These are phyloP conservation scores for Argentina silus DNA, from an alignment of 2,797 vertebrate genomes.

Conservation along the genomic window DNA sequence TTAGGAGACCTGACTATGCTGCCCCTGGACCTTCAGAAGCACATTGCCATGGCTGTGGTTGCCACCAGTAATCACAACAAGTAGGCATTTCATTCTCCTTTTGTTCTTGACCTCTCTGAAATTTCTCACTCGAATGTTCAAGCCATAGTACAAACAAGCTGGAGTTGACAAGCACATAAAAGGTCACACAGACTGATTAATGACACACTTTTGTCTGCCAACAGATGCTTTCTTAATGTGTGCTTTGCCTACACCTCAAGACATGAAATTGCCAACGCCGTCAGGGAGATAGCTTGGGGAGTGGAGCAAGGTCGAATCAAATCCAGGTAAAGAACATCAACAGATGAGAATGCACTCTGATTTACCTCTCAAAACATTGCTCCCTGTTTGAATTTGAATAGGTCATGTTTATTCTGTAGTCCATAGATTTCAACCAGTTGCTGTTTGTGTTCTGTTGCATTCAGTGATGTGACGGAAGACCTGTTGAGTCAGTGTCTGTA, in stretches of 20 bases:
- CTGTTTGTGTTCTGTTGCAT: conserved; percentile 28
- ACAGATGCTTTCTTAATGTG: conserved; percentile 95
- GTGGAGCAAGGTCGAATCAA: conserved; percentile 92
- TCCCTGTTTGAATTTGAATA: neutral
- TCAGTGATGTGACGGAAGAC: conserved; percentile 91
- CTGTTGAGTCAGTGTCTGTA: conserved; percentile 94
- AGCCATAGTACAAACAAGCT: neutral
- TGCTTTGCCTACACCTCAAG: conserved; percentile 97
- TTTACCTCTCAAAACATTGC: neutral
- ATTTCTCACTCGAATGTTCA: neutral
- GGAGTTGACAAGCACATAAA: neutral
- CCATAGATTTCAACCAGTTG: neutral
- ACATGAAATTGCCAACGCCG: conserved; percentile 93
- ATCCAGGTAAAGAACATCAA: conserved; percentile 81
- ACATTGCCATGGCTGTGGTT: conserved; percentile 90
- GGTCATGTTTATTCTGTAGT: neutral
- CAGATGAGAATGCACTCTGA: neutral
- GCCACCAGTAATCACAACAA: conserved; percentile 88
- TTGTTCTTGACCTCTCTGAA: neutral
- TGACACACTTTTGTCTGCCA: neutral
- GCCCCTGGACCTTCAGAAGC: conserved; percentile 89
- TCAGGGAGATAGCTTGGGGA: conserved; percentile 96
- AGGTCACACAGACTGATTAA: neutral
- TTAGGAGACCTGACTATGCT: conserved; percentile 90
- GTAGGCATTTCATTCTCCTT: conserved; percentile 69